Evolutionary conservation across 1,140 invertebrate species (phyloP).

Genomic region (Leptinotarsa lineolata): DNA sequence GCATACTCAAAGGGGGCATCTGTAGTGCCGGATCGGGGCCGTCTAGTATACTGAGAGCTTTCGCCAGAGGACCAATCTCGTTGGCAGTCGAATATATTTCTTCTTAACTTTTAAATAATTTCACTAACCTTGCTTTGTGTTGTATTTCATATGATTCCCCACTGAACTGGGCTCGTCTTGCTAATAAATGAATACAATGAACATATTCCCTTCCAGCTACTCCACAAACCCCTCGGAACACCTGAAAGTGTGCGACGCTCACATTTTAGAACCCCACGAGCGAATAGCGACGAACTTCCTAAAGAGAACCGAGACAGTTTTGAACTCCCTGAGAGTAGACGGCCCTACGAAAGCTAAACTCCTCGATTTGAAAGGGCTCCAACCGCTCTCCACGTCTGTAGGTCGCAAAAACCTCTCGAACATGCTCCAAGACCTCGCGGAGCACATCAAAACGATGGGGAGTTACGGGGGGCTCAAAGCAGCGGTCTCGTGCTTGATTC

Average conservation of each 20-base stretch:
- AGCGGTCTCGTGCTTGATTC: slow-evolving; percentile 62
- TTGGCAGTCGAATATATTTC: too few relatives aligned
- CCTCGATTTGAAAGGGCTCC: slow-evolving; percentile 25
- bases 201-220: slow-evolving; percentile 59
- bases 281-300: slow-evolving; percentile 16
- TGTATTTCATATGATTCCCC: too few relatives aligned
- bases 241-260: slow-evolving; percentile 46
- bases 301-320: slow-evolving; percentile 18
- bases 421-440: slow-evolving; percentile 50
- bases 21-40: slow-evolving; percentile 30
- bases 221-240: slow-evolving; percentile 67
- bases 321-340: slow-evolving; percentile 12
- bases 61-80: too few relatives aligned
- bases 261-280: neutral
- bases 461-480: slow-evolving; percentile 64
- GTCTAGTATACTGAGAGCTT: slow-evolving; percentile 53
- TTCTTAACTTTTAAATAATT: too few relatives aligned
- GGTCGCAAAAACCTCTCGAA: slow-evolving; percentile 45
- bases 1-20: neutral
- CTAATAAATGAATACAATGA: slow-evolving; percentile 10
- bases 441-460: slow-evolving; percentile 61
- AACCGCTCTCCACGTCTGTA: slow-evolving; percentile 35
- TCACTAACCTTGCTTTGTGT: too few relatives aligned
- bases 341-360: neutral
- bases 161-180: too few relatives aligned